Conservation (phyloP, 2,797 vertebrate species). For the Neosilurus mollespiculum region DNA sequence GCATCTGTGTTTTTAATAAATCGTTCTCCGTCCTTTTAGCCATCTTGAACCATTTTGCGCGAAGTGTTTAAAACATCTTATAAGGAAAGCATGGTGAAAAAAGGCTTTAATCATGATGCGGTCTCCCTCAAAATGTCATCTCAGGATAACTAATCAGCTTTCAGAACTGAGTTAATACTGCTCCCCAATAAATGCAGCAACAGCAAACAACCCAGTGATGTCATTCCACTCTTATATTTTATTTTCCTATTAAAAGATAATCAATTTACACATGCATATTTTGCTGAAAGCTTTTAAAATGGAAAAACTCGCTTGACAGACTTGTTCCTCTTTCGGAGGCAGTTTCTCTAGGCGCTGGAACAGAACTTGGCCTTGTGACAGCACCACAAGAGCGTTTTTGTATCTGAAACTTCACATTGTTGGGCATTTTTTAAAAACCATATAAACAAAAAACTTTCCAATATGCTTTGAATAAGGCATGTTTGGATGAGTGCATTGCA, state of each 20-base stretch:
- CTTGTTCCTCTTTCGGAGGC: constrained; percentile 52
- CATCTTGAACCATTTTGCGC: constrained; percentile 56
- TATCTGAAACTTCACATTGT: constrained; percentile 47
- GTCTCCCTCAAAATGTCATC: constrained; percentile 51
- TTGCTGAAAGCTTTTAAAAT: constrained; percentile 24
- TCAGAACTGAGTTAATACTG: constrained; percentile 68
- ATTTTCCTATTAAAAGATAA: constrained; percentile 57
- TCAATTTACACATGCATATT: constrained; percentile 61
- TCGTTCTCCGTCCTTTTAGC: constrained; percentile 35
- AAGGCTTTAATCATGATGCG: constrained; percentile 51
- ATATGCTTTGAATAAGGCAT: constrained; percentile 54
- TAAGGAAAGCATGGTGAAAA: constrained; percentile 55
- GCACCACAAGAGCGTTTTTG: constrained; percentile 52
- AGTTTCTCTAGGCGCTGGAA: constrained; percentile 59
- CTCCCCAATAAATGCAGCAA: constrained; percentile 68
- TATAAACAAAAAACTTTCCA: constrained; percentile 58
- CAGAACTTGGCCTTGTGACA: constrained; percentile 49
- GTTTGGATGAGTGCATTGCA: constrained; percentile 55
- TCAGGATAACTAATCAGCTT: constrained; percentile 67
- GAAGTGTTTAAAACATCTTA: constrained; percentile 59
- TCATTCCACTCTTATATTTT: constrained; percentile 60
- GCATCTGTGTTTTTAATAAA: constrained; percentile 28
- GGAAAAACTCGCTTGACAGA: constrained; percentile 48
- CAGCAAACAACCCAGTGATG: constrained; percentile 55
- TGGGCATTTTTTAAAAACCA: constrained; percentile 56